A percentile compares a stretch with the other conserved stretches of the same genome.
Conservation (phyloP, 1,140 invertebrate genomes). For the Goniozus legneri region DNA sequence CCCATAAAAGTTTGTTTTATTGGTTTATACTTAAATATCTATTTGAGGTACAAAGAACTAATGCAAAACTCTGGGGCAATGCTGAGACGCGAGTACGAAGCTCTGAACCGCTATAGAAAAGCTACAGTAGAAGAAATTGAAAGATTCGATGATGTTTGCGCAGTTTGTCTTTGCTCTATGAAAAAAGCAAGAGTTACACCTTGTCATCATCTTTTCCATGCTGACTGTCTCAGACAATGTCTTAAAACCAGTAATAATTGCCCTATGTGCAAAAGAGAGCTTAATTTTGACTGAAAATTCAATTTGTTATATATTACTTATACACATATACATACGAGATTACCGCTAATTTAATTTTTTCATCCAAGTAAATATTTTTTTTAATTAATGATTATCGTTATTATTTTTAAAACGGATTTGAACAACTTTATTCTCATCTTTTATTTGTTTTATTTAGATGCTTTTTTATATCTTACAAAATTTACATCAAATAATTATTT, state of each 20-base stretch:
- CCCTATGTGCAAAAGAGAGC: conserved; percentile 66
- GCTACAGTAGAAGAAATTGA: conserved; percentile 65
- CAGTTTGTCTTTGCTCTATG: conserved; percentile 70
- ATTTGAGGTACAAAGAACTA: conserved; percentile 63
- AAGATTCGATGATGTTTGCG: conserved; percentile 71
- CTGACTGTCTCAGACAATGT: conserved; percentile 68
- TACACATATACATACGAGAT: too few species aligned
- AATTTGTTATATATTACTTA: too few species aligned
- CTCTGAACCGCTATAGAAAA: conserved; percentile 62
- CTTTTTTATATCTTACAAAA: too few species aligned
- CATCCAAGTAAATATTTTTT: too few species aligned
- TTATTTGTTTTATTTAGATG: too few species aligned
- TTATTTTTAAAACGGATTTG: too few species aligned
- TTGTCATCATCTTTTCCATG: conserved; percentile 75
- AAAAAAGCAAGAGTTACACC: conserved; percentile 67
- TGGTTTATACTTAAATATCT: conserved; percentile 66
- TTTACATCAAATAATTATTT: too few species aligned
- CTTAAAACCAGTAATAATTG: conserved; percentile 66
- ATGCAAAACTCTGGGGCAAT: conserved; percentile 54
- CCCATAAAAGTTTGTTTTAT: conserved; percentile 59
- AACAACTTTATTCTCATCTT: too few species aligned
- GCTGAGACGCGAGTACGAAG: conserved; percentile 59
- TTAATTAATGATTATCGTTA: too few species aligned
- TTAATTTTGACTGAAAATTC: conserved; percentile 48
- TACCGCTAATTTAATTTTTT: too few species aligned